Evolutionary conservation across 1,140 invertebrate genomes (phyloP).

Genomic region (Bombus waltoni): DNA sequence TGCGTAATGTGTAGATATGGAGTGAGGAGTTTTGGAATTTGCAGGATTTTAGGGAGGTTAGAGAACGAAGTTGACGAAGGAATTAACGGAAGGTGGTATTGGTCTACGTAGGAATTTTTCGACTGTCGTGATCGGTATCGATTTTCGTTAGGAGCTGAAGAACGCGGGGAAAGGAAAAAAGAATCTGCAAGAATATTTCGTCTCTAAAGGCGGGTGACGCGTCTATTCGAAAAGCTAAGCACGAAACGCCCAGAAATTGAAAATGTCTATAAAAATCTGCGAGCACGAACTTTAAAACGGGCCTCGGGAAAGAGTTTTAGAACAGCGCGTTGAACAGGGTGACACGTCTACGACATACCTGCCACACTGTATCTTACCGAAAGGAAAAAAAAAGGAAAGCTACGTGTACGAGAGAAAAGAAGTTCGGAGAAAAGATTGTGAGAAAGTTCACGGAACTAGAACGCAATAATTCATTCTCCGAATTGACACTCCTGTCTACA

Average conservation of each 20-base stretch:
- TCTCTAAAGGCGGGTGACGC: too few species aligned
- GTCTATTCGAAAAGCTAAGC: too few species aligned
- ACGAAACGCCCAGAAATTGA: too few species aligned
- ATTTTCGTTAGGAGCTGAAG: neutral
- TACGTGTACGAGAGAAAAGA: neutral
- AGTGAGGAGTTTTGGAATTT: neutral
- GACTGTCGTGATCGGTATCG: neutral
- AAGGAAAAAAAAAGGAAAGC: neutral
- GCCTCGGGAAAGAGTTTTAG: too few species aligned
- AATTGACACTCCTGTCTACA: neutral
- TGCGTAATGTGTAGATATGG: neutral
- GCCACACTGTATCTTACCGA: too few species aligned
- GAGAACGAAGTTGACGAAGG: neutral
- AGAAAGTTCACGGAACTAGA: neutral
- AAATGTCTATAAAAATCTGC: too few species aligned
- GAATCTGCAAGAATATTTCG: too few species aligned
- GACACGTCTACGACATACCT: too few species aligned
- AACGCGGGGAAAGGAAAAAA: too few species aligned
- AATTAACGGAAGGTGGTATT: neutral
- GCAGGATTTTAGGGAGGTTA: neutral
- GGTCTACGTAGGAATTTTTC: too few species aligned
- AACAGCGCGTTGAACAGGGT: too few species aligned
- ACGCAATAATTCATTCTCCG: neutral
- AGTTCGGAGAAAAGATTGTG: neutral
- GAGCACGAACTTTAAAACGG: too few species aligned